Base-by-base conservation (phyloP, 2,113 vertebrate species). In the Chionomys nivalis region DNA sequence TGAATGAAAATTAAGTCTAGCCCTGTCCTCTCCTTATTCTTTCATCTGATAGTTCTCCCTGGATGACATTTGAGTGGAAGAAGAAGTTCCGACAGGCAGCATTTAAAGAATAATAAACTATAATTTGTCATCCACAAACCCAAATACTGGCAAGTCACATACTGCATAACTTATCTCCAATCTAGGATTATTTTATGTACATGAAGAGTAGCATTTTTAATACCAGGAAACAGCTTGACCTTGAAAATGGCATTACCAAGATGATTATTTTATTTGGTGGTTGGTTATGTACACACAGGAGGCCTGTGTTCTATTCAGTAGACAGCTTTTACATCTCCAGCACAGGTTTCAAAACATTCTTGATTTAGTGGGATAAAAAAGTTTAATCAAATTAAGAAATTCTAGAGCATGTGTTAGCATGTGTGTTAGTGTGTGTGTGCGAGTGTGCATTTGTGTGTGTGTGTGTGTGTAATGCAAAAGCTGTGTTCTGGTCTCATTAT, bases 381-480 rank as follows among this genome's bases (percentile, higher is more conserved):
- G 89, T 97, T 95, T 95, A 90, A 95, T 95, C 76, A 98, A 95
- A 97, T 97, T 98, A 97, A 98, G 92, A 76, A 94, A 96, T 23
- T n/a, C 33, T 58, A 81, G 52, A 58, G 33, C 33, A 81, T 36
- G 28, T 52, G 47, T 21, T 55, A 19, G 55, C 55, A 58, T 78
- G 16, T 49, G 44, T 31, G 10, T 24, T 55, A 55, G 78, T 81
- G 49, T 58, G 77, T 52, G 47, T 52, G 31, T 52, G 75, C 7
- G 23, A 28, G 73, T 73, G 68, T 70, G 47, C 52, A 33, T 36
- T 49, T 52, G 8, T 55, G 44, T 78, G 49, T 49, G 49, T 78
- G 44, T 49, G 47, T 77, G 76, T 78, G 44, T 52, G 8, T n/a
- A 1, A 28, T 42, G 79, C 7, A 61, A 82, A n/a, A 61, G 79